Base-by-base conservation (phyloP, 1,140 invertebrate species). In the Nephila pilipes region DNA sequence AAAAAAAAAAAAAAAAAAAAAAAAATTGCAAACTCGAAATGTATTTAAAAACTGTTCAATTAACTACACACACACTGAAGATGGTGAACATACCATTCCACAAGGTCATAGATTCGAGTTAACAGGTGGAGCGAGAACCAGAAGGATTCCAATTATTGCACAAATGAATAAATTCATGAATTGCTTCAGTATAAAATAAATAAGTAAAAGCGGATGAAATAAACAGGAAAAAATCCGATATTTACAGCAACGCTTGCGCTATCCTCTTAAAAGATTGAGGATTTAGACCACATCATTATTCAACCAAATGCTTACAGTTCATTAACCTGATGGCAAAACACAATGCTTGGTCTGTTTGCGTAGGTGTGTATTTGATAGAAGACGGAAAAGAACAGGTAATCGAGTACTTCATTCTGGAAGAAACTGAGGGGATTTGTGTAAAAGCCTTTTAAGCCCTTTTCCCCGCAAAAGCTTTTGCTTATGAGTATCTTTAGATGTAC, bases 181-280 rank as follows among this genome's bases (percentile, higher is more conserved):
- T 60, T 1, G 20, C 22, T n/a, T 20, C 22, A 18, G 14, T 75
- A 75, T 75, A 25, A 25, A 69, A 14, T 60, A 60, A 65, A 29
- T 2, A 2, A 29, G 10, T 16, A 36, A 36, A 36, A 75, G 25
- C 5, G 4, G 29, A 75, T 32, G 69, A 36, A 75, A 75, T n/a
- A 65, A n/a, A n/a, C 63, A 65, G 63, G 63, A 65, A 65, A 65
- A 65, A 25, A 65, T n/a, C 22, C 22, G 6, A 22, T 63, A n/a
- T 25, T 25, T 25, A 65, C 63, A 65, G 22, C n/a, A 25, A 25
- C 8, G 63, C 25, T 65, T 36, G 3, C 69, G 29, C 5, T 36
- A 75, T 75, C 69, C 29, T 75, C 69, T 75, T 75, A 75, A 75
- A 75, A 75, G 69, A 75, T 75, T 20, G 69, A 29, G 69, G 69